Percentiles rank a stretch among this genome's conserved stretches.
phyloP scores from a whole-genome alignment of 2,797 vertebrate species.

The Rhabdophis nuchalis region DNA sequence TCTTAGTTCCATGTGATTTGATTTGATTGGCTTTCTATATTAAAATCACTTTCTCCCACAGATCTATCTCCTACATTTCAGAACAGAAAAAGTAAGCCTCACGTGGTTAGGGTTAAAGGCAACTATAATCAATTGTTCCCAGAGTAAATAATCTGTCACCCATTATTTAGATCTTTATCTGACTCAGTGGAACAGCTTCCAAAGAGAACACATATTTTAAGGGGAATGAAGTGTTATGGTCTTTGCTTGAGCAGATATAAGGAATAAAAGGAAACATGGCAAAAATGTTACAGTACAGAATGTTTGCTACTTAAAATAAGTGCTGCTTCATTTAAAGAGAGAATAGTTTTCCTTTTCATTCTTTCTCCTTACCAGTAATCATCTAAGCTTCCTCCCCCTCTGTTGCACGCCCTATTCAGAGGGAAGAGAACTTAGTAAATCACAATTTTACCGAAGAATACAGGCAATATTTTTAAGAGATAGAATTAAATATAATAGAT shows the following conservation, averaged over 20 bases:
- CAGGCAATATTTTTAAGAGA: background rate
- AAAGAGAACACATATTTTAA: background rate
- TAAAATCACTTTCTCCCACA: background rate
- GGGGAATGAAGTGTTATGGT: background rate
- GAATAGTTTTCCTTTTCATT: background rate
- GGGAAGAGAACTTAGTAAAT: background rate
- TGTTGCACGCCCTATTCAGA: background rate
- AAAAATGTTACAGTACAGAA: background rate
- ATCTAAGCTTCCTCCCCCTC: background rate
- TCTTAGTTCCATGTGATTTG: background rate
- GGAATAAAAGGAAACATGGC: background rate
- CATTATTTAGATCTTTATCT: background rate
- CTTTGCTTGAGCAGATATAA: constrained; percentile 6
- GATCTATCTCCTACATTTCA: constrained; percentile 8
- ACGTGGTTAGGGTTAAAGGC: background rate
- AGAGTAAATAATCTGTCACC: background rate
- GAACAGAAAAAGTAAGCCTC: background rate
- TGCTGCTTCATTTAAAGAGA: background rate
- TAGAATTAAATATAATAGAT: background rate
- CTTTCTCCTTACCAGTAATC: background rate
- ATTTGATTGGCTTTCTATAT: background rate
- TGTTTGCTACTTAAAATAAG: constrained; percentile 7
- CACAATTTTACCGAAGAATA: background rate
- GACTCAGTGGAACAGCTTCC: background rate
- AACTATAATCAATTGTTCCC: background rate